Evolutionary conservation across 2,113 vertebrate species (phyloP), one percentile per base, ranked within the genome.

Genomic region (Petrocephalus zakoni): DNA sequence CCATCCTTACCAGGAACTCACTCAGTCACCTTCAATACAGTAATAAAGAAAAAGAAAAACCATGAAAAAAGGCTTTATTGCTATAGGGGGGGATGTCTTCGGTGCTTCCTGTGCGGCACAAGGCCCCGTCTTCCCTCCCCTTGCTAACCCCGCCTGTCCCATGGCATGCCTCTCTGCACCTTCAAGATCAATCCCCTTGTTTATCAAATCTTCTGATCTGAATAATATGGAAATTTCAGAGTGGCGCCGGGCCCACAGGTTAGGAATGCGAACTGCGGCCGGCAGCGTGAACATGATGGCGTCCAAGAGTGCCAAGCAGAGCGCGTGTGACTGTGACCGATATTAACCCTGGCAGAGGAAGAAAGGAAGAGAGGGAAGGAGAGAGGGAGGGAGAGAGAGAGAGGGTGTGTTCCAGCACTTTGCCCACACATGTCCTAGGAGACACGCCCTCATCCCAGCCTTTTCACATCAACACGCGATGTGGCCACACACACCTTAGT

Each of bases 381-480:
- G 42, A 10, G 46, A 4, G 64, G 4, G 34, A 19, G 72, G 15
- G 72, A 5, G 34, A 8, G 58, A n/a, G 21, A 9, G 22, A 3
- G 72, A 78, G 72, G 34, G 72, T 19, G 72, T 37, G 72, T 42
- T 78, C 72, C 72, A 78, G 6, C 34, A 78, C 72, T 37, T 42
- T 81, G 87, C 52, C 64, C 72, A 82, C 49, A 68, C 87, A 42
- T 15, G 49, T 82, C 68, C 87, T 49, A 13, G 87, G 29, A 34
- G 34, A 68, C 87, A 82, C 51, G 10, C 87, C 87, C 87, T 82
- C 72, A 5, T 51, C 25, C 1, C 64, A 47, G 19, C 87, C 87
- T 25, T 25, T 21, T 68, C 87, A 87, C 86, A 87, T 51, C 51
- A 49, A 29, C 86, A 22, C 51, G 10, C 85, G 29, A 56, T 68